Evolutionary conservation across 2,797 vertebrate genomes (phyloP), one percentile per base, ranked within the genome.

Genomic region (Pipistrellus pygmaeus): DNA sequence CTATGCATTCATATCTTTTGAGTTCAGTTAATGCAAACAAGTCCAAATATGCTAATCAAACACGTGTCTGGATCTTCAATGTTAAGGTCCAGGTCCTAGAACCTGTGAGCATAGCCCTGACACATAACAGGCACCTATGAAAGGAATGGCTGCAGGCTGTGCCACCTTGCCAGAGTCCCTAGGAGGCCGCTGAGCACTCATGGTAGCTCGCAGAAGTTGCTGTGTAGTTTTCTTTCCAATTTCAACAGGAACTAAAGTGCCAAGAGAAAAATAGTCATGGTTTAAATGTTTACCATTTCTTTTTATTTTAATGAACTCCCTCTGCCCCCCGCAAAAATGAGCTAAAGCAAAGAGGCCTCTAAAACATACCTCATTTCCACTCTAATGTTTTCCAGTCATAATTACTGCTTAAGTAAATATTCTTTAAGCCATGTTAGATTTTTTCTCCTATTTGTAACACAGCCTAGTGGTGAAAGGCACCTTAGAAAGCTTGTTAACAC

Each of bases 161-260:
- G 20, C 2, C 60, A 69, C 38, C 5, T 21, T 53, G 57, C 30
- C 32, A 94, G 77, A 55, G 21, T 6, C 41, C 15, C 55, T 55
- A 55, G 83, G 85, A 35, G 23, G n/a, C 4, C 71, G 60, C 44
- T 78, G 62, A 44, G 32, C 38, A 91, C 51, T 71, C 73, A 48
- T 46, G 46, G 46, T 85, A 87, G 73, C 57, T 62, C 1, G 14
- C 32, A 60, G 84, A 83, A 57, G 27, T 88, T 81, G 21, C 62
- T 60, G 3, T 46, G 32, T 46, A 64, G 32, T 86, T 78, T 95
- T 85, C 51, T 51, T 66, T 91, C 84, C 91, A 94, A 90, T 86
- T 93, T 92, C 92, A 95, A 93, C 64, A 95, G 80, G 38, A 94
- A 82, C 68, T 73, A 44, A 95, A 95, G 57, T 93, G 96, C 86